These are phyloP conservation scores for Lasioglossum oenotherae DNA, from an alignment of 2,888 invertebrate species.

Conservation along the genomic window DNA sequence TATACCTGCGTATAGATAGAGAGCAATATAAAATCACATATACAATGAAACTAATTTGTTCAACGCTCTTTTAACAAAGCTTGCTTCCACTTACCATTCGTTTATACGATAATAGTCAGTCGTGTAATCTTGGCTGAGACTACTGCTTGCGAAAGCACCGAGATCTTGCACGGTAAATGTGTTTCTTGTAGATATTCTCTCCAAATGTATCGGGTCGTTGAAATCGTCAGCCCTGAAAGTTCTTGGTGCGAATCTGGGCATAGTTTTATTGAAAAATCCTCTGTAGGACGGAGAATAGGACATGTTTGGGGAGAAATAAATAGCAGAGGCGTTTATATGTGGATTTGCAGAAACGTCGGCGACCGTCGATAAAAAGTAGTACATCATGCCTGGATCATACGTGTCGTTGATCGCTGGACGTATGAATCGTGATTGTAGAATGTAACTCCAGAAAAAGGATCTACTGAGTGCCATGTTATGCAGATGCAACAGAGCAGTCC, in stretches of 20 bases:
- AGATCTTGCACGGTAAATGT: constrained; percentile 95
- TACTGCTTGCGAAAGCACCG: constrained; percentile 92
- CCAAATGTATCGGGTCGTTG: constrained; percentile 97
- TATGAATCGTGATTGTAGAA: constrained; percentile 95
- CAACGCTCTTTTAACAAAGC: neutral
- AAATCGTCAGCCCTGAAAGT: constrained; percentile 96
- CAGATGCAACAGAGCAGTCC: constrained; percentile 95
- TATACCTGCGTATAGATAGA: constrained; percentile 86
- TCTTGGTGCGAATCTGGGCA: constrained; percentile 97
- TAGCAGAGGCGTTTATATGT: constrained; percentile 95
- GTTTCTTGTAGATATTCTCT: constrained; percentile 97
- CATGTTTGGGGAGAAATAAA: constrained; percentile 97
- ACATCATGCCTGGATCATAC: constrained; percentile 99
- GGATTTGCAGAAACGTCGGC: constrained; percentile 98
- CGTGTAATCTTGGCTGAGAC: constrained; percentile 94
- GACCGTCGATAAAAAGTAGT: constrained; percentile 96
- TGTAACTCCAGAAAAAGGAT: constrained; percentile 98
- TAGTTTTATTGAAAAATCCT: constrained; percentile 98
- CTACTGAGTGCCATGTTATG: constrained; percentile 98
- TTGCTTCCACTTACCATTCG: constrained; percentile 88
- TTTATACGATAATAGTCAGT: constrained; percentile 95
- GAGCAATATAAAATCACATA: neutral
- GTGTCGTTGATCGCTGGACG: constrained; percentile 96
- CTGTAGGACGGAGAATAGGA: constrained; percentile 97
- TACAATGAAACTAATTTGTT: neutral